A percentile compares a stretch with the other conserved stretches of the same genome.
phyloP scores from a whole-genome alignment of 2,888 invertebrate genomes.

The Lepidochrysops patricia region DNA sequence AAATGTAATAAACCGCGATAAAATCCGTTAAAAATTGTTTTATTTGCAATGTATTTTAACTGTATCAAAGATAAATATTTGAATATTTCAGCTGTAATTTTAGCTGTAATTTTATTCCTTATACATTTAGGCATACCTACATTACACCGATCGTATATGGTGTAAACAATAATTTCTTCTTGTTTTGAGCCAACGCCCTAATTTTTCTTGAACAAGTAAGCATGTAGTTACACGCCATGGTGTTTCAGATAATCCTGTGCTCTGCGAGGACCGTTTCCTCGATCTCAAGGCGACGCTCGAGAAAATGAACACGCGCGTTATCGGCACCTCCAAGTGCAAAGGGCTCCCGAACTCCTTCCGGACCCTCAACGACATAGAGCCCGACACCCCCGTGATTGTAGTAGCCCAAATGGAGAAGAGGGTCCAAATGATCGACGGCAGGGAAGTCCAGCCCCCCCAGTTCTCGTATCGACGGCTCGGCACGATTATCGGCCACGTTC shows the following conservation, averaged over 20 bases:
- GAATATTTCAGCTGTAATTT: too few relatives aligned
- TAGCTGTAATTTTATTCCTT: too few relatives aligned
- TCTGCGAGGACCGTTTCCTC: conserved; percentile 82
- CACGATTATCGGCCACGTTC: conserved; percentile 50
- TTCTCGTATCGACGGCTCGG: conserved; percentile 52
- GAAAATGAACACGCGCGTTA: conserved; percentile 81
- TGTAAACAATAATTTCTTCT: too few relatives aligned
- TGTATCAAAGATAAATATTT: too few relatives aligned
- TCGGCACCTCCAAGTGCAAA: conserved; percentile 77
- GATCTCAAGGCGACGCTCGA: conserved; percentile 82
- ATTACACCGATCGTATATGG: too few relatives aligned
- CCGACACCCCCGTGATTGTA: conserved; percentile 45
- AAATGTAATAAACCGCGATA: too few relatives aligned
- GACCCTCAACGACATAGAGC: conserved; percentile 52
- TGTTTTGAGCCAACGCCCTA: too few relatives aligned
- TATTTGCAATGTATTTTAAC: too few relatives aligned
- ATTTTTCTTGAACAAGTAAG: too few relatives aligned
- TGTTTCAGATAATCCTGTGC: conserved; percentile 83
- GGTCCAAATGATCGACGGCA: conserved; percentile 30
- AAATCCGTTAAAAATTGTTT: too few relatives aligned
- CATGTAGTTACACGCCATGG: conserved; percentile 23
- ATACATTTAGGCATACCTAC: too few relatives aligned
- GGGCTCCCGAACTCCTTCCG: conserved; percentile 45
- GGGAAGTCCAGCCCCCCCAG: conserved; percentile 35
- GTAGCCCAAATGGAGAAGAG: conserved; percentile 41